Evolutionary conservation across 2,113 vertebrate species (phyloP).

Genomic region (Bujurquina vittata): DNA sequence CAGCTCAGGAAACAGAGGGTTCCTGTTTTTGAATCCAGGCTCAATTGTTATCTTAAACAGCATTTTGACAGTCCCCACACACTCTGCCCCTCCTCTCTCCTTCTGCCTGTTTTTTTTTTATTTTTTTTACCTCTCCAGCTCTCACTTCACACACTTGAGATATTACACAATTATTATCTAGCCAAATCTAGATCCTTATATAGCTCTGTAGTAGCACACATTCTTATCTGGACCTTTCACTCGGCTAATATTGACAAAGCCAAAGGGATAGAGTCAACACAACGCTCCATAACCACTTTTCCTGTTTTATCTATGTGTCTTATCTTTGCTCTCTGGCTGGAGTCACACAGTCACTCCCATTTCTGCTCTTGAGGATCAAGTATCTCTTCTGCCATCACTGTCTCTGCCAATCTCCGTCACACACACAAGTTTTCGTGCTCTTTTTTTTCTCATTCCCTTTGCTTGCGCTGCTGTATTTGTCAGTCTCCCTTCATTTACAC

Average conservation of each 20-base stretch:
- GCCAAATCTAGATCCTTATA: constrained; percentile 42
- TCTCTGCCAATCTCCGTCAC: constrained; percentile 11
- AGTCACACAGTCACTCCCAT: constrained; percentile 29
- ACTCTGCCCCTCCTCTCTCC: constrained; percentile 11
- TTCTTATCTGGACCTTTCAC: constrained; percentile 68
- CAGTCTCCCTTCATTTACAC: neutral
- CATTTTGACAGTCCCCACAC: constrained; percentile 3
- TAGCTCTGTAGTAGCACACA: constrained; percentile 43
- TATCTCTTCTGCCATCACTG: constrained; percentile 19
- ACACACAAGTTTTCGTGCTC: neutral
- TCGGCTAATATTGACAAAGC: constrained; percentile 69
- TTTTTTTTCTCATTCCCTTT: neutral
- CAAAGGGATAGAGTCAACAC: constrained; percentile 55
- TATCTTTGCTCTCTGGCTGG: constrained; percentile 46
- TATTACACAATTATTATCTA: constrained; percentile 52
- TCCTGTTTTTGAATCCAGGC: constrained; percentile 79
- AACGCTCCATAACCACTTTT: constrained; percentile 54
- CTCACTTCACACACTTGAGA: constrained; percentile 29
- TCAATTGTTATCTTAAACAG: constrained; percentile 75
- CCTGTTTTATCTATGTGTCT: constrained; percentile 58
- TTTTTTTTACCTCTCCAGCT: neutral
- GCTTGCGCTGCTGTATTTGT: neutral
- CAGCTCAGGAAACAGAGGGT: constrained; percentile 82
- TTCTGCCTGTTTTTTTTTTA: constrained; percentile 2
- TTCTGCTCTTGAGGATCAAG: constrained; percentile 29